phyloP scores from a whole-genome alignment of 2,113 vertebrate genomes.

The Osmerus eperlanus region DNA sequence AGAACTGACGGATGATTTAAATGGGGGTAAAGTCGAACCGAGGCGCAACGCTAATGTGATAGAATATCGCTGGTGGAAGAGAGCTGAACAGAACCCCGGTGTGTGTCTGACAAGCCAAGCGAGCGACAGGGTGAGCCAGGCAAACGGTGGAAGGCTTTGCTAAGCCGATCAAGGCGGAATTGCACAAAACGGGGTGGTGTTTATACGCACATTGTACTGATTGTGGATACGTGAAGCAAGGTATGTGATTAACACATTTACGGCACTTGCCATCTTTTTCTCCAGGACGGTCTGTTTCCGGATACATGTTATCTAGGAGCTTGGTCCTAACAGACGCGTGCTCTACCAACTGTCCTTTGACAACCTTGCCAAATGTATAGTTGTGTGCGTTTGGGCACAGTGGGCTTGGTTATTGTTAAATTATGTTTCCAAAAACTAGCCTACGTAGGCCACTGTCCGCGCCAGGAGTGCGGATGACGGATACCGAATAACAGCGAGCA shows the following conservation, averaged over 20 bases:
- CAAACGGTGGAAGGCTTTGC: constrained; percentile 44
- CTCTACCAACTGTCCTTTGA: constrained; percentile 48
- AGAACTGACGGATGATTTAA: constrained; percentile 48
- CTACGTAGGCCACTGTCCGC: neutral
- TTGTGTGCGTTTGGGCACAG: neutral
- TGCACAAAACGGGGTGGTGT: constrained; percentile 43
- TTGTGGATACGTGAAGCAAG: constrained; percentile 45
- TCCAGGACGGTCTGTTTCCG: constrained; percentile 29
- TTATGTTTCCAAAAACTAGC: neutral
- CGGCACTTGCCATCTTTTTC: constrained; percentile 9
- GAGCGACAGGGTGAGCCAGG: constrained; percentile 49
- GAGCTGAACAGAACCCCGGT: constrained; percentile 44
- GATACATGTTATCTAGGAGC: constrained; percentile 31
- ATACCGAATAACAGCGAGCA: neutral
- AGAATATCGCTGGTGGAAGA: constrained; percentile 18
- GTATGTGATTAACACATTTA: constrained; percentile 43
- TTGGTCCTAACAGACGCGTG: constrained; percentile 1
- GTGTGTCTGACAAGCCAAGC: constrained; percentile 44
- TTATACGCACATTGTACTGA: constrained; percentile 47
- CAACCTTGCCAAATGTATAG: constrained; percentile 39
- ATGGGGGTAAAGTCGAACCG: constrained; percentile 57
- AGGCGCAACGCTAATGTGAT: constrained; percentile 13
- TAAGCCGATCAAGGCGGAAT: constrained; percentile 74
- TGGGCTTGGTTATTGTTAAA: neutral
- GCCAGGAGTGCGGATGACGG: neutral